phyloP scores from a whole-genome alignment of 2,113 vertebrate genomes.

The Macaca nemestrina region DNA sequence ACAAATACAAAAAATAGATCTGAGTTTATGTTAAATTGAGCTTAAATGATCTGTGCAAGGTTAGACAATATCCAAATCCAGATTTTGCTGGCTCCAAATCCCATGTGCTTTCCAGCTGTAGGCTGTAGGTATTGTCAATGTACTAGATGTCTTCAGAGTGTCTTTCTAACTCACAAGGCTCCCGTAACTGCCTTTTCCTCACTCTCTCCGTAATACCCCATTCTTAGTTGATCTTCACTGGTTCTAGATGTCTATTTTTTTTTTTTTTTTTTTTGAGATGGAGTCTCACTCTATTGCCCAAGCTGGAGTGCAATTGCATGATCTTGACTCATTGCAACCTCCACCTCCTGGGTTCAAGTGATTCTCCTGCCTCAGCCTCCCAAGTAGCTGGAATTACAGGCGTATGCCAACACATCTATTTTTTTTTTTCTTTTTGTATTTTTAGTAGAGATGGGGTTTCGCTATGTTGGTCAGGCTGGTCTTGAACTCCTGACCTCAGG shows the following conservation, averaged over 20 bases:
- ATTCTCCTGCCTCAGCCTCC: neutral
- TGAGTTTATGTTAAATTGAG: neutral
- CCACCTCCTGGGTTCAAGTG: neutral
- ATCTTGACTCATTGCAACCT: neutral
- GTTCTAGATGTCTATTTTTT: neutral
- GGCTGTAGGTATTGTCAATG: neutral
- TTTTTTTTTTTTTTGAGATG: too few relatives aligned
- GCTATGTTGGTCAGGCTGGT: neutral
- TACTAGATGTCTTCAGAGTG: neutral
- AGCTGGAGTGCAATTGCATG: too few relatives aligned
- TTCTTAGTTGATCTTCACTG: neutral
- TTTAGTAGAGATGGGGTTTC: neutral
- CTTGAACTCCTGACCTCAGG: neutral
- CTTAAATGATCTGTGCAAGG: neutral
- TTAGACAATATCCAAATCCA: neutral
- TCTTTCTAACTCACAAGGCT: neutral
- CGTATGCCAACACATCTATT: too few relatives aligned
- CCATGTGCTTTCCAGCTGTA: neutral
- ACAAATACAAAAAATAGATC: slow-evolving; percentile 5
- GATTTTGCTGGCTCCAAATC: neutral
- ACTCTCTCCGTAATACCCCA: neutral
- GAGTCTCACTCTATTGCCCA: too few relatives aligned
- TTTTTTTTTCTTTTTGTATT: neutral
- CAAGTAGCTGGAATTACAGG: neutral
- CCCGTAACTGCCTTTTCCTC: neutral